These are phyloP conservation scores for Macrophya annulata DNA, from an alignment of 2,888 invertebrate genomes.

Conservation along the genomic window DNA sequence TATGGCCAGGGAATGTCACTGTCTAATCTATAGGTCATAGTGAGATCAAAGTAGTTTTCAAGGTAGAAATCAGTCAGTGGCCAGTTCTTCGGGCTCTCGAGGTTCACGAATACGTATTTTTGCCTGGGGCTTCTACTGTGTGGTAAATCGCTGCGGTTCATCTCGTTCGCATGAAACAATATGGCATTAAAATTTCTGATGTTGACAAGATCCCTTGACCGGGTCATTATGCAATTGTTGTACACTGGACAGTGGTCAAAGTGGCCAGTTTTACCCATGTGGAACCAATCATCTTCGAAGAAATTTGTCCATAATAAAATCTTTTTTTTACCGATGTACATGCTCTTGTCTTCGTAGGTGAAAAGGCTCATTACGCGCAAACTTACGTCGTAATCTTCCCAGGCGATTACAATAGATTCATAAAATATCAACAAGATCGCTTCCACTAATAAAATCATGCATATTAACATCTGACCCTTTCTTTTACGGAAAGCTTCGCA, in stretches of 20 bases:
- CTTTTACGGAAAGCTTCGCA: not conserved
- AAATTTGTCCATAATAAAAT: conserved; percentile 76
- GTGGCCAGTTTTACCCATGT: conserved; percentile 66
- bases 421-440: not conserved
- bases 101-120: conserved; percentile 80
- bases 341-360: not conserved
- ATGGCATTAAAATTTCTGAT: conserved; percentile 81
- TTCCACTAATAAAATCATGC: not conserved
- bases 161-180: conserved; percentile 80
- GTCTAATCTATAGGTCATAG: conserved; percentile 82
- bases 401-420: not conserved
- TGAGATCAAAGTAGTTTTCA: conserved; percentile 81
- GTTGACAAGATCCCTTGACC: conserved; percentile 73
- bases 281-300: conserved; percentile 64
- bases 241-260: conserved; percentile 68
- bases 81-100: conserved; percentile 78
- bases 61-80: conserved; percentile 56
- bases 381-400: not conserved
- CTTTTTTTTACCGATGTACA: not conserved
- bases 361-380: not conserved
- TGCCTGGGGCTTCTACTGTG: conserved; percentile 76
- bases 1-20: conserved; percentile 81
- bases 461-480: not conserved
- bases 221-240: conserved; percentile 80
- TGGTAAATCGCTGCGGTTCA: conserved; percentile 75